Base-by-base conservation (phyloP, 2,113 vertebrate genomes). In the Gymnogyps californianus region DNA sequence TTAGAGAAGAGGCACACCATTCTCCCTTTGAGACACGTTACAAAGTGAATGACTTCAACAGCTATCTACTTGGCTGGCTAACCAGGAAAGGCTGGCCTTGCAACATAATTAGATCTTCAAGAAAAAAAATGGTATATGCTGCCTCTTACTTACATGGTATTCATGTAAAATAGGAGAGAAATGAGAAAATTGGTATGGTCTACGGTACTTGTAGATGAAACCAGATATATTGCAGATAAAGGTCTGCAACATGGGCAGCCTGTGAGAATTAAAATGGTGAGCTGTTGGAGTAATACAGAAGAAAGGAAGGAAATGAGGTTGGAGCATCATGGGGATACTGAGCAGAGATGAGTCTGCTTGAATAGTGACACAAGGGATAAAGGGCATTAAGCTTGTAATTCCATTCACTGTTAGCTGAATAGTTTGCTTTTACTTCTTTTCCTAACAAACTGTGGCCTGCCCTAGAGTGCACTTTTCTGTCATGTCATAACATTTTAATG, bases 1-100 rank as follows among this genome's bases (percentile, higher is more conserved):
- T 54, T 31, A 59, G 29, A 52, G 38, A 59, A 42, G 19, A 61
- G 31, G 16, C 11, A 34, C 3, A 29, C 9, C 1, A 2, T 74
- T 59, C 40, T 61, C 21, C 31, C 0, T 0, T 4, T 62, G 24
- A 57, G 47, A 26, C 61, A 21, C 0, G 1, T 69, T 69, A 26
- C 11, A n/a, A 74, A 20, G 36, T 57, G 25, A 54, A 66, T 47
- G 7, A 74, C 32, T 61, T 36, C 47, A 80, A 57, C 5, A 34
- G 18, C n/a, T 49, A 7, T 55, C 47, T 62, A 25, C n/a, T 25
- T 55, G 40, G 2, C 31, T 34, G 31, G 6, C 20, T 54, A 66
- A 49, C 10, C 25, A 55, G 52, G n/a, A 42, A 79, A 42, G n/a
- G 10, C 13, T 66, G 57, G 20, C 36, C 20, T 71, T 2, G 2